Base-by-base conservation (phyloP, 2,888 invertebrate genomes). In the Netelia inedita region DNA sequence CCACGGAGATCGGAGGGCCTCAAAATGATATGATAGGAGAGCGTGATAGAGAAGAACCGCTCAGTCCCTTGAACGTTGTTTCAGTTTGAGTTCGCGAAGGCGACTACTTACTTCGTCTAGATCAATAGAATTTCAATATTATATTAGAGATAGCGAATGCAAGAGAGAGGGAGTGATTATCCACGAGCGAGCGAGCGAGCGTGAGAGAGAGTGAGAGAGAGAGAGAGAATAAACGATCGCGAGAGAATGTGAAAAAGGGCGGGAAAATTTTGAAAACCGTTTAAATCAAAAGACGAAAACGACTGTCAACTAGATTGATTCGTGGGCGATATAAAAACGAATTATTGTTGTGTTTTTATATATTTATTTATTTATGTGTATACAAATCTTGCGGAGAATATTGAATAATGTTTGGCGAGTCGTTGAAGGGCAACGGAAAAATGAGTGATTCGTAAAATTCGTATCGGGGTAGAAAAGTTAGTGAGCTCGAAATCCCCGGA, bases 1-100 rank as follows among this genome's bases (percentile, higher is more conserved):
- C 73, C 79, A 78, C 85, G 79, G 76, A 57, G 75, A 80, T 80
- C 83, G 90, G 92, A 92, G 92, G 91, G 90, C 91, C 90, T 91
- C 91, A 91, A 93, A 93, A 92, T 92, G 92, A 93, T 93, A 91
- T 92, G 75, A 92, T 92, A 92, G 92, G 46, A 61, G 92, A 92
- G 92, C 90, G 92, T 89, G 92, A 91, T 91, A 92, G 91, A 92
- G 90, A 89, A 91, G 89, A 35, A 89, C 90, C 90, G 89, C 88
- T 86, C 89, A 90, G 91, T 90, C 91, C 92, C 92, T 90, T 90
- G 91, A 88, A 90, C 91, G 91, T 90, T 91, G 91, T 91, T 91
- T 93, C 90, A 92, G 91, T 92, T 91, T 91, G 89, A 92, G 90
- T 91, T 91, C 91, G 91, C 91, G 91, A 92, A 92, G 83, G 86